Evolutionary conservation across 2,113 vertebrate genomes (phyloP), one percentile per base, ranked within the genome.

Genomic region (Sebastes schlegelii): DNA sequence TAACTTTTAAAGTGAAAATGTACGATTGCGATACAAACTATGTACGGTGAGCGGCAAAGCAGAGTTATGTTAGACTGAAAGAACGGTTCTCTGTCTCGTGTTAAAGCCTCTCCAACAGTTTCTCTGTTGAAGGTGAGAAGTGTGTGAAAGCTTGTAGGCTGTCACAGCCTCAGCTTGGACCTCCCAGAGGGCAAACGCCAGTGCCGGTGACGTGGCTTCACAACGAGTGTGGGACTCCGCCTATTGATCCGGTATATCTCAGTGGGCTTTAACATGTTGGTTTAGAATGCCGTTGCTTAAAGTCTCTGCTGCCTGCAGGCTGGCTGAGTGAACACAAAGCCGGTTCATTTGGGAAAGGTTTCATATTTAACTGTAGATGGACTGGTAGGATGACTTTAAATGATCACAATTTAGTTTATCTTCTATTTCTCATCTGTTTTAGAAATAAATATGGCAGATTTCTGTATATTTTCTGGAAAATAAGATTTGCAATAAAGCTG

Each of bases 131-230:
- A 75, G 87, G 90, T 93, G 91, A 87, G 80, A 93, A 88, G 64
- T 91, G 83, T 91, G 74, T 90, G 82, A 92, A 79, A 87, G 84
- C 90, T 67, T 70, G 70, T 80, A 83, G 80, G 55, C 88, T 83
- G 80, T 84, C 74, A 23, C 21, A 66, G 86, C 92, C 91, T 82
- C 80, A 1, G 60, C 45, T 23, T 90, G 87, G 67, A 86, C 88
- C 83, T 92, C 90, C 90, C 92, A 70, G 57, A 79, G 92, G 89
- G 89, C 17, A 43, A 82, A 48, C 45, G 26, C 7, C 1, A 1
- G 57, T 34, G 51, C 79, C 26, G 52, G 80, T 62, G 84, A 63
- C 8, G 45, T 14, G 57, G 82, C 75, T 77, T 69, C 70, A 26
- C 80, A 55, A 74, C 9, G 6, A 89, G 73, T 77, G 72, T 23